phyloP scores from a whole-genome alignment of 2,888 invertebrate genomes.

The Xylocampa areola region DNA sequence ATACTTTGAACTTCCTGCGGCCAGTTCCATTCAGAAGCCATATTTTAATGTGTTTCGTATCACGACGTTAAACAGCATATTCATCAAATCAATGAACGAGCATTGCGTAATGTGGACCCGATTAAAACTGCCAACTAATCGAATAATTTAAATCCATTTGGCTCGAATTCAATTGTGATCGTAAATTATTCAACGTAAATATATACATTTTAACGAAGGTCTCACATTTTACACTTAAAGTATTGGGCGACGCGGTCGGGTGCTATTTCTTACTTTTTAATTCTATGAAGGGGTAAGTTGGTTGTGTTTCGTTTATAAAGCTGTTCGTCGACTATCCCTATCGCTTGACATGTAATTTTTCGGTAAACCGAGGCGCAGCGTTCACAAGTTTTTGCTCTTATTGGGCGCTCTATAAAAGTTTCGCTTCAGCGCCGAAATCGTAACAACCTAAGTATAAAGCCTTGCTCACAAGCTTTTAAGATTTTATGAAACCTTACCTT shows the following conservation, averaged over 20 bases:
- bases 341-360: conserved; percentile 62
- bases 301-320: conserved; percentile 36
- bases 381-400: conserved; percentile 58
- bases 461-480: conserved; percentile 25
- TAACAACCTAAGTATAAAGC: conserved; percentile 51
- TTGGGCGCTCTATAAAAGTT: conserved; percentile 62
- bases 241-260: too few species aligned
- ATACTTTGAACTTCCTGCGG: conserved; percentile 36
- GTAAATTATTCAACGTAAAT: conserved; percentile 49
- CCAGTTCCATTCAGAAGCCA: conserved; percentile 33
- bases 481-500: neutral
- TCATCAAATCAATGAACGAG: conserved; percentile 53
- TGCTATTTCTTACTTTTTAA: conserved; percentile 30
- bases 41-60: conserved; percentile 24
- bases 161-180: conserved; percentile 42
- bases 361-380: conserved; percentile 48
- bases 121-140: conserved; percentile 55
- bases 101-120: conserved; percentile 45
- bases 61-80: conserved; percentile 41
- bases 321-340: conserved; percentile 32
- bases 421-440: conserved; percentile 49
- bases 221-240: conserved; percentile 25
- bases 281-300: conserved; percentile 32
- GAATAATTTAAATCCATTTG: conserved; percentile 55
- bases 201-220: conserved; percentile 34